A percentile compares a stretch with the other conserved stretches of the same genome.
phyloP scores from a whole-genome alignment of 2,113 vertebrate genomes.

The Dromiciops gliroides region DNA sequence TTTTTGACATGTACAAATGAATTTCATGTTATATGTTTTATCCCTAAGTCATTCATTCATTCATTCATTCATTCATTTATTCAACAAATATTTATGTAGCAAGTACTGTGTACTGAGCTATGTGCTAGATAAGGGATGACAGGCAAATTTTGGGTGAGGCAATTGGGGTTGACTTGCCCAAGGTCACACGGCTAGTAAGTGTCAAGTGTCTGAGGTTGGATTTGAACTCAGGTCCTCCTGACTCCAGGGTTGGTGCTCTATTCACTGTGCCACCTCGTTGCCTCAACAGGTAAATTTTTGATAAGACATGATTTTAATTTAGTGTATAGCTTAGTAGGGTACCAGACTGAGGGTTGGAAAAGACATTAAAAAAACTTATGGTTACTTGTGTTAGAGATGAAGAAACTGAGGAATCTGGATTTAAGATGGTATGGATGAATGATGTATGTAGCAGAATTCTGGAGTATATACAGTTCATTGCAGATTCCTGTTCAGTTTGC shows the following conservation, averaged over 20 bases:
- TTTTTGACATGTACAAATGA: background rate
- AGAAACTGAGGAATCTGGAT: background rate
- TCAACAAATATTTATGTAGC: background rate
- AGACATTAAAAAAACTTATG: background rate
- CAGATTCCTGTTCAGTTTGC: background rate
- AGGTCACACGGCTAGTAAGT: too few species aligned
- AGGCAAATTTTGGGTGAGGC: background rate
- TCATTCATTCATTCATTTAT: background rate
- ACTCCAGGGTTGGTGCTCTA: too few species aligned
- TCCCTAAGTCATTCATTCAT: background rate
- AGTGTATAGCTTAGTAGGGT: background rate
- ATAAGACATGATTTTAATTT: background rate
- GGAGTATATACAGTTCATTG: background rate
- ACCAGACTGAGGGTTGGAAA: background rate
- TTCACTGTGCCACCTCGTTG: too few species aligned
- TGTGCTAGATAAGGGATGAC: background rate
- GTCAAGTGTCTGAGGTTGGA: too few species aligned
- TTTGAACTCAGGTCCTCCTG: too few species aligned
- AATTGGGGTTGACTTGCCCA: too few species aligned
- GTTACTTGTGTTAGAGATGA: background rate
- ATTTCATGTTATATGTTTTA: background rate
- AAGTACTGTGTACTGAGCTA: background rate
- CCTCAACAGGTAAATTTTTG: background rate
- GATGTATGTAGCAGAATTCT: background rate
- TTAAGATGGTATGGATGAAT: background rate